These are phyloP conservation scores for Apamea monoglypha DNA, from an alignment of 2,888 invertebrate genomes.

Conservation along the genomic window DNA sequence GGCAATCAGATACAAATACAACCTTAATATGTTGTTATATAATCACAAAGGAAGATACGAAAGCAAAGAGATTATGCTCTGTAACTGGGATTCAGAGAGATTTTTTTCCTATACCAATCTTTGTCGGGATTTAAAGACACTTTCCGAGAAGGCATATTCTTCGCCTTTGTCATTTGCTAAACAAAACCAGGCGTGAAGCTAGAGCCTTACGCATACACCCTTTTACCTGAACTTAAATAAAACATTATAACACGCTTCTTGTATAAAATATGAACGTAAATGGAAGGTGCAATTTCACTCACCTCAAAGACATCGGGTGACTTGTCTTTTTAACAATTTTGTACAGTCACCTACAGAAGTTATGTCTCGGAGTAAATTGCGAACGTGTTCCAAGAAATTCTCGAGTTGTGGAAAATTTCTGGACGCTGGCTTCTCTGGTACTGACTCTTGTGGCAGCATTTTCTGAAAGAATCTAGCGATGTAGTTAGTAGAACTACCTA, in stretches of 20 bases:
- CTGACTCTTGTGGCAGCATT: neutral
- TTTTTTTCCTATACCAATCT: constrained; percentile 2
- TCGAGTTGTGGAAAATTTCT: neutral
- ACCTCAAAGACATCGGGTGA: constrained; percentile 41
- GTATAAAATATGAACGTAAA: constrained; percentile 52
- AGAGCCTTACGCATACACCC: constrained; percentile 3
- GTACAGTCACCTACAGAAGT: constrained; percentile 36
- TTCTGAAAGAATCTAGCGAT: neutral
- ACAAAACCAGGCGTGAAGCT: constrained; percentile 11
- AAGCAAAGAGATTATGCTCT: constrained; percentile 30
- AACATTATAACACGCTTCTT: constrained; percentile 41
- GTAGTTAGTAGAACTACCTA: neutral
- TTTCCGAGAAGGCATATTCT: neutral
- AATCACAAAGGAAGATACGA: constrained; percentile 15
- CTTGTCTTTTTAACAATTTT: constrained; percentile 44
- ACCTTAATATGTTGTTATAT: neutral
- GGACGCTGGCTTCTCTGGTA: neutral
- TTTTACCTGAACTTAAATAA: constrained; percentile 45
- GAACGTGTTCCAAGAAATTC: neutral
- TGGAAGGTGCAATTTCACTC: constrained; percentile 50
- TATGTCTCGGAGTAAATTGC: constrained; percentile 9
- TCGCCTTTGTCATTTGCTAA: constrained; percentile 10
- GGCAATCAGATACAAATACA: neutral
- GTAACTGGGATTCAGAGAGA: neutral
- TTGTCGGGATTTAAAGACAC: neutral